Conservation (phyloP, 2,797 vertebrate genomes). For the Diplodus sargus region DNA sequence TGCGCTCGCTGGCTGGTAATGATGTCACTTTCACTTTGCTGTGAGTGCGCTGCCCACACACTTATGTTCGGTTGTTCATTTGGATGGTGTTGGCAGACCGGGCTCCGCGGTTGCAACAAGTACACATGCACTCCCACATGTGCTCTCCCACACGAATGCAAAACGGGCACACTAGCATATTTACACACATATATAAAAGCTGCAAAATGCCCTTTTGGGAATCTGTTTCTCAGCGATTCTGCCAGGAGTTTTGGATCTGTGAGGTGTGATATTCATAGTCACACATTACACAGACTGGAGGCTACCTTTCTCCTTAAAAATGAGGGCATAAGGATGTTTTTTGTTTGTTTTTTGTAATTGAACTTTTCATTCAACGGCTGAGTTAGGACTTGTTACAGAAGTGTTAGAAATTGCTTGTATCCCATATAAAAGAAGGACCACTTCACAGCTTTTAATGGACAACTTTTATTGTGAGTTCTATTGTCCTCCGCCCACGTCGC, state of each 20-base stretch:
- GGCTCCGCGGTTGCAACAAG: slow-evolving; percentile 12
- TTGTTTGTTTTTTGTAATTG: background rate
- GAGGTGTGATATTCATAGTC: background rate
- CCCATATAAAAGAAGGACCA: slow-evolving; percentile 18
- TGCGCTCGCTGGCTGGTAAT: slow-evolving; percentile 34
- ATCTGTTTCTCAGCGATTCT: background rate
- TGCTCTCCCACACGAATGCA: slow-evolving; percentile 25
- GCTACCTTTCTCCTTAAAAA: background rate
- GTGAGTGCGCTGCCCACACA: slow-evolving; percentile 43
- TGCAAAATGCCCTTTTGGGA: background rate
- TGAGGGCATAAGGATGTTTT: background rate
- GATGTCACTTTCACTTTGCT: slow-evolving; percentile 56
- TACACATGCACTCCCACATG: background rate
- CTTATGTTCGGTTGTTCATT: slow-evolving; percentile 51
- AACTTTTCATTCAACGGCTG: background rate
- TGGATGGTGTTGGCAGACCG: slow-evolving; percentile 27
- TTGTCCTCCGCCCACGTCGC: slow-evolving; percentile 20
- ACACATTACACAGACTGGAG: background rate
- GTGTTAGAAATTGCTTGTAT: slow-evolving; percentile 1
- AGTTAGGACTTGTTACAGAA: background rate
- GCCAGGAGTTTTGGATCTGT: background rate
- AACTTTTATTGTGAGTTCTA: slow-evolving; percentile 26
- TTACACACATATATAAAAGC: background rate
- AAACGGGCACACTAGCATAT: background rate
- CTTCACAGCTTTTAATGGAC: slow-evolving; percentile 31